phyloP scores from a whole-genome alignment of 2,113 vertebrate species.

The Ardeotis arabs region DNA sequence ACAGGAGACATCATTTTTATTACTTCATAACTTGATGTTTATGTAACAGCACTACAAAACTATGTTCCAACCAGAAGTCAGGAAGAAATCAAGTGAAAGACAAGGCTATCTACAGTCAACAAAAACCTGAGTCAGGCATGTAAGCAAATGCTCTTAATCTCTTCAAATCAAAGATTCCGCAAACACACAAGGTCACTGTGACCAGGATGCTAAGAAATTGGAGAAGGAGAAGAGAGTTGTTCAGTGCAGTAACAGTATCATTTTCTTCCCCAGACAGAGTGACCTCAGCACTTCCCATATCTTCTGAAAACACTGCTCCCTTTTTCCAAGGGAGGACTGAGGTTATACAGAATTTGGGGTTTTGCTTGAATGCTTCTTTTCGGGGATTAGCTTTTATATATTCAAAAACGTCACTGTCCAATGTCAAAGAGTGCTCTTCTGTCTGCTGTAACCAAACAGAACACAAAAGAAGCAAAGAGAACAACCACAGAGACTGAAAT shows the following conservation, averaged over 20 bases:
- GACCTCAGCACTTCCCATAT: background rate
- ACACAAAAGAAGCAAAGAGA: background rate
- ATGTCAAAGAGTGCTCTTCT: background rate
- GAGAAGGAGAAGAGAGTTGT: background rate
- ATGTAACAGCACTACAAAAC: background rate
- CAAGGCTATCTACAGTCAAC: background rate
- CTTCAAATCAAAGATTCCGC: background rate
- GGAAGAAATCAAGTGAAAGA: background rate
- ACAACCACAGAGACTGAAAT: background rate
- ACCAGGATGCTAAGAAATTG: background rate
- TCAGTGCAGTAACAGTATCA: background rate
- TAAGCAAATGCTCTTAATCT: background rate
- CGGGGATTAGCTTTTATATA: background rate
- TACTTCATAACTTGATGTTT: background rate
- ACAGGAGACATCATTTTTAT: background rate
- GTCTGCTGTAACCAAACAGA: background rate
- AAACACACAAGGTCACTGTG: background rate
- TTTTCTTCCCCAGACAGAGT: background rate
- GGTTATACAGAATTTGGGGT: background rate
- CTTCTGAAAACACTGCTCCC: background rate
- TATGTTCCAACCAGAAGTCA: background rate
- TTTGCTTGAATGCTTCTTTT: background rate
- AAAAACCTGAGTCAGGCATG: background rate
- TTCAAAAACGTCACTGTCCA: background rate
- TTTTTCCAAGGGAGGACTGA: background rate